Percentiles rank a stretch among this genome's conserved stretches.
These are phyloP conservation scores for Drosophila flavopinicola DNA, from an alignment of 2,888 invertebrate genomes.

Conservation along the genomic window DNA sequence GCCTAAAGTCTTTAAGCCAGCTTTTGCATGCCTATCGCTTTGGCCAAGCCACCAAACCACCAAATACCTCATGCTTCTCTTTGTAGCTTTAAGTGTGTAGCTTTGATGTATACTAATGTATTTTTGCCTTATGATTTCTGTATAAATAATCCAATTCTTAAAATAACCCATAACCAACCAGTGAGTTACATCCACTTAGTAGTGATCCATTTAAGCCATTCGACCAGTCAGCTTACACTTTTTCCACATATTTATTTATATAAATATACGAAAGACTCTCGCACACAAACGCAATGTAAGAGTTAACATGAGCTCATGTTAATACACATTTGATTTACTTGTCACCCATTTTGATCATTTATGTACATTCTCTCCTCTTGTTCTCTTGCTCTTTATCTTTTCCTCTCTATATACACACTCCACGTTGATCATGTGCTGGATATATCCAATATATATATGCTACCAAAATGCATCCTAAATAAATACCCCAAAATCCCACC, in stretches of 20 bases:
- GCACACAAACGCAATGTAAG: conserved; percentile 37
- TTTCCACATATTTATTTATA: conserved; percentile 8
- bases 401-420: conserved; percentile 17
- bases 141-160: neutral
- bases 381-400: conserved; percentile 40
- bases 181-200: conserved; percentile 14
- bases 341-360: conserved; percentile 61
- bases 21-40: conserved; percentile 60
- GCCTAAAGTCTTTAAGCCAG: conserved; percentile 13
- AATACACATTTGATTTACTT: conserved; percentile 31
- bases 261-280: conserved; percentile 22
- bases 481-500: conserved; percentile 7
- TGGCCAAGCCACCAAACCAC: conserved; percentile 4
- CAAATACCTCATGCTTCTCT: conserved; percentile 33
- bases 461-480: conserved; percentile 14
- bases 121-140: conserved; percentile 29
- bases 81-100: conserved; percentile 62
- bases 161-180: neutral
- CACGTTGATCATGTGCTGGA: conserved; percentile 30
- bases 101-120: conserved; percentile 23
- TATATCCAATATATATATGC: conserved; percentile 15
- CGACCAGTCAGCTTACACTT: conserved; percentile 14
- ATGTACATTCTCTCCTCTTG: conserved; percentile 63
- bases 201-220: conserved; percentile 8
- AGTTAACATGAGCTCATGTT: conserved; percentile 29